Conservation (phyloP, 2,888 invertebrate species). For the Nemotelus pantherinus region DNA sequence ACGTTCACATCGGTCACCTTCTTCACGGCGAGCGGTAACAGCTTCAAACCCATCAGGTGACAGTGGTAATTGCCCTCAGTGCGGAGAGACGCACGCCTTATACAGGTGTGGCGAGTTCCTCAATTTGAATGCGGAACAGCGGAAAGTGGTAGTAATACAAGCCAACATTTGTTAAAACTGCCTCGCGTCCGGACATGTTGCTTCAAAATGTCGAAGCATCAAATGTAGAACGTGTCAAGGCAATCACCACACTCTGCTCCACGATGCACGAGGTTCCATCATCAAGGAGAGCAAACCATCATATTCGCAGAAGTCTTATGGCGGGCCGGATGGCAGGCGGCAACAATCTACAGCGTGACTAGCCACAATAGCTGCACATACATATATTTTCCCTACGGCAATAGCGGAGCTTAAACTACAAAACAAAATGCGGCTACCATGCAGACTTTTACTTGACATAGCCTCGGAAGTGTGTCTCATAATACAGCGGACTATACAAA, state of each 20-base stretch:
- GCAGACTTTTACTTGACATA: neutral
- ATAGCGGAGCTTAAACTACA: neutral
- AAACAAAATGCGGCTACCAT: neutral
- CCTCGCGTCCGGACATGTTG: neutral
- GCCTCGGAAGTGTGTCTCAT: constrained; percentile 3
- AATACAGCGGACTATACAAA: neutral
- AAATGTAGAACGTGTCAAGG: neutral
- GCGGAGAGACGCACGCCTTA: constrained; percentile 1
- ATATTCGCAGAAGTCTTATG: neutral
- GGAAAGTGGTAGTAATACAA: neutral
- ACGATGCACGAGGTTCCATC: neutral
- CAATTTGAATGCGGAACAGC: neutral
- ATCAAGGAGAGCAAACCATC: neutral
- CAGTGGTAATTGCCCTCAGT: neutral
- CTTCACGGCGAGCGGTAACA: neutral
- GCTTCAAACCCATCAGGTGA: neutral
- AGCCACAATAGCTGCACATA: neutral
- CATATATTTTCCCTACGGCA: constrained; percentile 1
- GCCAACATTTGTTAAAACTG: neutral
- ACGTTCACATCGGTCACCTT: neutral
- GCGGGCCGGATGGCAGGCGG: neutral
- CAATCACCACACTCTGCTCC: neutral
- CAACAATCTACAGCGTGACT: constrained; percentile 1
- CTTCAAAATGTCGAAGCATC: neutral
- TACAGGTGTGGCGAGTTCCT: neutral